These are phyloP conservation scores for Halichoerus grypus DNA, from an alignment of 2,113 vertebrate species.

Conservation along the genomic window DNA sequence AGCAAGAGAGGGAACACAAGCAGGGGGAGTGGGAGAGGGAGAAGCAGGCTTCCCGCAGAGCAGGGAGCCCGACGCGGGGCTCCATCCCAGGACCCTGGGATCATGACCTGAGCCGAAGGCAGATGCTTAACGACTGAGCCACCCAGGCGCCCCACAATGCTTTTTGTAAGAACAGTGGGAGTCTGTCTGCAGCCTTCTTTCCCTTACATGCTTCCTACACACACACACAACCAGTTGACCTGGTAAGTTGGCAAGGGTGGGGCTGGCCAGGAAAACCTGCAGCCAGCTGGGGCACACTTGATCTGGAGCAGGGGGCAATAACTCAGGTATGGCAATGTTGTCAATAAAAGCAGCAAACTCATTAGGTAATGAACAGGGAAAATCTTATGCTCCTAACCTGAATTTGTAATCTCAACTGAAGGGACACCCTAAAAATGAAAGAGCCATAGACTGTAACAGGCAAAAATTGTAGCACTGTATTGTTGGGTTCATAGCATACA, in stretches of 20 bases:
- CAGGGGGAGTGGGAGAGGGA: no score
- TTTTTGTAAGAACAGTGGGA: neutral
- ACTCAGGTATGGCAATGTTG: neutral
- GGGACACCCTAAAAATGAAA: neutral
- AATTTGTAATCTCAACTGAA: neutral
- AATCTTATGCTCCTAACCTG: neutral
- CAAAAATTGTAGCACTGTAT: neutral
- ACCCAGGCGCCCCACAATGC: no score
- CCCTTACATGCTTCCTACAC: neutral
- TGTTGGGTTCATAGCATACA: neutral
- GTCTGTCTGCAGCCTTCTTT: neutral
- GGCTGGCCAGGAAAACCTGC: neutral
- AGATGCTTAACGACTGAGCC: no score
- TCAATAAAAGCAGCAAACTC: neutral
- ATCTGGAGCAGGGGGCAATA: neutral
- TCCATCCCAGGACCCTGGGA: no score
- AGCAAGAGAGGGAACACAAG: no score
- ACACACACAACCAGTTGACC: neutral
- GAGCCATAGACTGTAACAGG: no score
- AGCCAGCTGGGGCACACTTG: neutral
- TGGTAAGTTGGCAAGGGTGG: neutral
- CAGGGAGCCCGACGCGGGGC: no score
- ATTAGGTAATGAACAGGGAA: neutral
- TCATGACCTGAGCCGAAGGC: no score
- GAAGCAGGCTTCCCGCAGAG: no score